These are phyloP conservation scores for Carettochelys insculpta DNA, from an alignment of 2,113 vertebrate genomes.

Conservation along the genomic window DNA sequence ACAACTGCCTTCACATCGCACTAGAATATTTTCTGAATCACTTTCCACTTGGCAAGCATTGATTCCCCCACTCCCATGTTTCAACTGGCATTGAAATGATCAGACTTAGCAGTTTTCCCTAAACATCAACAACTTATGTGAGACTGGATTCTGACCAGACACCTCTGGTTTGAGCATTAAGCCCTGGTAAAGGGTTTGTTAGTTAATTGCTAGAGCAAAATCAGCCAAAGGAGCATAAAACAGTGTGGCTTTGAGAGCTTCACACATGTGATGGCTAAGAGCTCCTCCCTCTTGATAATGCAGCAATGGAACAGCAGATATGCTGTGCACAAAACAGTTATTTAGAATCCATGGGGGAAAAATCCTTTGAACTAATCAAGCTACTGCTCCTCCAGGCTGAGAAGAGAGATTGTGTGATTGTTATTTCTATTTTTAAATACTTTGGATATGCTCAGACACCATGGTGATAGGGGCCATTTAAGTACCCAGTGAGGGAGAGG, in stretches of 20 bases:
- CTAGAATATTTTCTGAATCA: slow-evolving; percentile 31
- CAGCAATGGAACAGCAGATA: slow-evolving; percentile 58
- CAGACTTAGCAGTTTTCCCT: slow-evolving; percentile 18
- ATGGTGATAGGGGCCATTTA: slow-evolving; percentile 1
- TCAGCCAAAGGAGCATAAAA: slow-evolving; percentile 52
- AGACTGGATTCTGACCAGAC: slow-evolving; percentile 17
- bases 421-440: slow-evolving; percentile 65
- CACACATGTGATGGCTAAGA: slow-evolving; percentile 36
- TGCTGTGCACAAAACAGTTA: slow-evolving; percentile 53
- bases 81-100: slow-evolving; percentile 9
- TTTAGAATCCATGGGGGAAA: slow-evolving; percentile 49
- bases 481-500: slow-evolving; percentile 18
- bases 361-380: slow-evolving; percentile 45
- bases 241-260: slow-evolving; percentile 41
- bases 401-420: slow-evolving; percentile 38
- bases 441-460: slow-evolving; percentile 2
- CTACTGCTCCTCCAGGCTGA: slow-evolving; percentile 39
- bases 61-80: not conserved
- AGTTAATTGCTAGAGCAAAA: slow-evolving; percentile 45
- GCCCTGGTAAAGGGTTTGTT: slow-evolving; percentile 42
- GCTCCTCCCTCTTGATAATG: not conserved
- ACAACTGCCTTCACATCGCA: not conserved
- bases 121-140: slow-evolving; percentile 28
- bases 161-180: slow-evolving; percentile 18
- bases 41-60: slow-evolving; percentile 6